These are phyloP conservation scores for Carabus problematicus DNA, from an alignment of 2,888 invertebrate species.

Conservation along the genomic window DNA sequence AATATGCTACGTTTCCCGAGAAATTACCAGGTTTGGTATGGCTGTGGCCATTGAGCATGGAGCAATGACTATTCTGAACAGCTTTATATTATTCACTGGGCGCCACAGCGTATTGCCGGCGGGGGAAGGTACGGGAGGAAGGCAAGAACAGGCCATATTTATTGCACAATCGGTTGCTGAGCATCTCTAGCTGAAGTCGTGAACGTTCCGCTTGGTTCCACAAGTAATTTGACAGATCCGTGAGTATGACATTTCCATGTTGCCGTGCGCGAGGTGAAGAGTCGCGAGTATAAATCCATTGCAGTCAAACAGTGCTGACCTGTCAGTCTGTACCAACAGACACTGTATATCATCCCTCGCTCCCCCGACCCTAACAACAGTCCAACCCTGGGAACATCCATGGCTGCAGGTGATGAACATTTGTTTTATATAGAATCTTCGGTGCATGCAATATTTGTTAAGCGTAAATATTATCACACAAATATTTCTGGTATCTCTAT, in stretches of 20 bases:
- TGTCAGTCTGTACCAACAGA: no score
- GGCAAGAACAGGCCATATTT: constrained; percentile 21
- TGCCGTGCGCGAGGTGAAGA: not conserved
- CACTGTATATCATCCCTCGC: no score
- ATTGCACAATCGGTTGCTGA: constrained; percentile 22
- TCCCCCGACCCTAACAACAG: no score
- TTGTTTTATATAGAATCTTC: no score
- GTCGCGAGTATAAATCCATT: no score
- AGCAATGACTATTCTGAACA: constrained; percentile 14
- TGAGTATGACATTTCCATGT: constrained; percentile 34
- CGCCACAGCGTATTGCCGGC: not conserved
- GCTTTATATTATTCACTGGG: not conserved
- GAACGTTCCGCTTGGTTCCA: constrained; percentile 12
- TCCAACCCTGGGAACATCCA: no score
- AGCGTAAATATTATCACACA: no score
- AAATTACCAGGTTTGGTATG: constrained; percentile 33
- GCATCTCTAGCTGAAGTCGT: constrained; percentile 5
- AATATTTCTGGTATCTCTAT: no score
- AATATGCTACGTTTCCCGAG: constrained; percentile 29
- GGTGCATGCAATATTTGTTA: no score
- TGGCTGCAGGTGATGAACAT: no score
- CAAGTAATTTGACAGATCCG: constrained; percentile 36
- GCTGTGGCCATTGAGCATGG: constrained; percentile 1
- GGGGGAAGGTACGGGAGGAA: not conserved
- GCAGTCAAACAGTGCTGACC: no score